These are phyloP conservation scores for Xenus cinereus DNA, from an alignment of 2,113 vertebrate species.

Conservation along the genomic window DNA sequence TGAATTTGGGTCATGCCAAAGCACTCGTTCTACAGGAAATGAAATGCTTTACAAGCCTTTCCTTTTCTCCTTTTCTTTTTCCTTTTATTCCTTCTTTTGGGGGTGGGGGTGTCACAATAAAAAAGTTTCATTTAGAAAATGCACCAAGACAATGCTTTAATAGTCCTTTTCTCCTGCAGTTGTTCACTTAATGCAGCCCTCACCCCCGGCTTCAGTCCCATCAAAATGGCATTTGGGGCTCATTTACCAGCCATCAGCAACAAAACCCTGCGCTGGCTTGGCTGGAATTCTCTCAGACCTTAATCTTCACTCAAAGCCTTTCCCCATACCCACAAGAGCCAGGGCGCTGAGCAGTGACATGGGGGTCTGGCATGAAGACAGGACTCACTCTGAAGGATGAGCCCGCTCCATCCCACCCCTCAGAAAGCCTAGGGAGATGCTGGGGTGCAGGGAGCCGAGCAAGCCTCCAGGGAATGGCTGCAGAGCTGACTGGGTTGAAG, in stretches of 20 bases:
- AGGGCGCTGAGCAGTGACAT: neutral
- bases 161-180: neutral
- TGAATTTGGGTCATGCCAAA: slow-evolving; percentile 59
- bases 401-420: neutral
- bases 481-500: neutral
- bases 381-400: accelerated
- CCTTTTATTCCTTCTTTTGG: neutral
- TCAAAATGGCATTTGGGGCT: neutral
- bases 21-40: neutral
- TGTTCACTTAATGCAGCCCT: neutral
- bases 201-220: neutral
- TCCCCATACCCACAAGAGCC: accelerated
- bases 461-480: neutral
- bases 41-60: slow-evolving; percentile 22
- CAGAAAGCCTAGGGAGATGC: neutral
- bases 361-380: neutral
- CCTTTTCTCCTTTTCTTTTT: neutral
- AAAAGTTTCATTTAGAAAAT: neutral
- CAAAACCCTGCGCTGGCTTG: neutral
- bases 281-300: neutral
- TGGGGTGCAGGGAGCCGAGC: neutral
- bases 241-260: neutral
- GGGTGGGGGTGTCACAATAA: neutral
- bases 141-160: neutral
- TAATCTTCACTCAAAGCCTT: neutral